phyloP scores from a whole-genome alignment of 1,140 invertebrate species.

The Drosophila triauraria region DNA sequence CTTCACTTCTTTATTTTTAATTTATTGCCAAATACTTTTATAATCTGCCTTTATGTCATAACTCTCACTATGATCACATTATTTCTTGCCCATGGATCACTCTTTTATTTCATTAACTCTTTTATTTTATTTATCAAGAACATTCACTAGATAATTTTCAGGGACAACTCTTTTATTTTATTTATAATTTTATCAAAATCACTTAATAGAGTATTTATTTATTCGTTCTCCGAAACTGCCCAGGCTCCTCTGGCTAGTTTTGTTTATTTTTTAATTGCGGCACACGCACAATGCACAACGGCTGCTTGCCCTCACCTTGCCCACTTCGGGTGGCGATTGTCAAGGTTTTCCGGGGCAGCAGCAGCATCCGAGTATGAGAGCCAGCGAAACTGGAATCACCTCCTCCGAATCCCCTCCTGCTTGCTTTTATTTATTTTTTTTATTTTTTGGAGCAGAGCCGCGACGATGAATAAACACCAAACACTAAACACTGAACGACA shows the following conservation, averaged over 20 bases:
- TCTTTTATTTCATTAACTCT: too few relatives aligned
- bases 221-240: background rate
- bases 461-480: conserved; percentile 1
- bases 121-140: background rate
- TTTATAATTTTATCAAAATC: background rate
- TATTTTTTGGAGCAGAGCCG: conserved; percentile 29
- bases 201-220: background rate
- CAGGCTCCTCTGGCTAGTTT: conserved; percentile 8
- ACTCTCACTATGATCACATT: background rate
- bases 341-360: conserved; percentile 60
- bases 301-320: conserved; percentile 66
- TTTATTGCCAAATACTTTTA: background rate
- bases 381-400: conserved; percentile 26
- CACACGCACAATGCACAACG: conserved; percentile 62
- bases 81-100: background rate
- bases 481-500: conserved; percentile 33
- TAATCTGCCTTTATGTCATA: background rate
- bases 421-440: background rate
- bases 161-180: background rate
- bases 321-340: conserved; percentile 55
- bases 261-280: conserved; percentile 61
- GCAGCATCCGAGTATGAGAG: background rate
- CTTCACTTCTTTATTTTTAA: too few relatives aligned
- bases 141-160: background rate
- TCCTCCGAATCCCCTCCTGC: conserved; percentile 11